A percentile compares a stretch with the other conserved stretches of the same genome.
These are phyloP conservation scores for Stegostoma tigrinum DNA, from an alignment of 2,113 vertebrate genomes.

Conservation along the genomic window DNA sequence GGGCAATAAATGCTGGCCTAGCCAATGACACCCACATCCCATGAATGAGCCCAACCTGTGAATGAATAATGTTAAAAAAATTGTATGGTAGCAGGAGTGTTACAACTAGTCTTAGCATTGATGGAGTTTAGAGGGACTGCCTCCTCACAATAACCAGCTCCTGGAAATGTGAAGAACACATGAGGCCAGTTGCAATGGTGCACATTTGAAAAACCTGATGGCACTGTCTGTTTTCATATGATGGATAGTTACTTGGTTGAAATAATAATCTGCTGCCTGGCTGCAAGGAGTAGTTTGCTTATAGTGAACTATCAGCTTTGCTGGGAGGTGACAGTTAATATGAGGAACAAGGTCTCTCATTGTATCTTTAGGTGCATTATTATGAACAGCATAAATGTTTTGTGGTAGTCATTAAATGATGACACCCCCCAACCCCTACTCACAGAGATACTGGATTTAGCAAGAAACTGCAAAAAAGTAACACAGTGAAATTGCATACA, in stretches of 20 bases:
- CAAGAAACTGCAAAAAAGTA: neutral
- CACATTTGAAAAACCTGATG: neutral
- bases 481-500: neutral
- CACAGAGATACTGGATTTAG: neutral
- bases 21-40: too few relatives aligned
- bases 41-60: too few relatives aligned
- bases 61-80: too few relatives aligned
- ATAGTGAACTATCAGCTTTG: neutral
- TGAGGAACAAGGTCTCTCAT: neutral
- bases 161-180: neutral
- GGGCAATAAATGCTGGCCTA: too few relatives aligned
- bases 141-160: neutral
- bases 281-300: neutral
- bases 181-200: neutral
- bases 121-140: neutral
- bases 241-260: neutral
- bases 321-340: neutral
- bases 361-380: neutral
- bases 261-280: neutral
- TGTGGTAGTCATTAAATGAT: neutral
- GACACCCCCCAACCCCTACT: neutral
- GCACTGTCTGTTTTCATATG: neutral
- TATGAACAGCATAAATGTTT: neutral
- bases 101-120: neutral
- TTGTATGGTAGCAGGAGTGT: neutral